Evolutionary conservation across 2,888 invertebrate species (phyloP), one percentile per base, ranked within the genome.

Genomic region (Trissoscelio sp.): DNA sequence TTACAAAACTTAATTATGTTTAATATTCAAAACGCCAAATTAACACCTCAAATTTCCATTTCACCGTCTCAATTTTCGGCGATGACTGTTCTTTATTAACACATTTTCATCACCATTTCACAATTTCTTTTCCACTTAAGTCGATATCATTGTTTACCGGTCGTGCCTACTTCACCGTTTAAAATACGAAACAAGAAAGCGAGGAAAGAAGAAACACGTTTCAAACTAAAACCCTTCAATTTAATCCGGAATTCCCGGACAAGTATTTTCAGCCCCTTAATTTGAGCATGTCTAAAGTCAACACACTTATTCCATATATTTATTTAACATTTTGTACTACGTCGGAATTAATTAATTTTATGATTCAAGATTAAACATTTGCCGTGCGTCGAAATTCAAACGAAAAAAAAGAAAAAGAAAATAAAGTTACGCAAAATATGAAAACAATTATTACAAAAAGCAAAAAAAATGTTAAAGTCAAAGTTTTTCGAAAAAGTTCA

Each of bases 301-400:
- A 73, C 73, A 64, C 34, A 53, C 64, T 55, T 44, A 22, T 53
- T 55, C n/a, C 53, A 55, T 16, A 62, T 53, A 62, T 55, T 53
- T 73, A 44, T 53, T 55, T 55, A 64, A 73, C 62, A 60, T 64
- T 73, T 73, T 55, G 24, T 53, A 31, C 39, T 55, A 64, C 44
- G 22, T 16, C 34, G 24, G 14, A 42, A 62, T 73, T 62, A 64
- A 73, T 73, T 73, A 62, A 39, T 73, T 62, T 73, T 42, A 55
- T 55, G 62, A n/a, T 42, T n/a, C 11, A 6, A 37, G 14, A 37
- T 58, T 28, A 22, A 31, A 22, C 67, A 34, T 58, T 48, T n/a
- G n/a, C n/a, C n/a, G n/a, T n/a, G n/a, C n/a, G n/a, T n/a, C n/a
- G n/a, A n/a, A n/a, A n/a, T n/a, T n/a, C n/a, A n/a, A n/a, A n/a